These are phyloP conservation scores for Acomys russatus DNA, from an alignment of 2,797 vertebrate species.

Conservation along the genomic window DNA sequence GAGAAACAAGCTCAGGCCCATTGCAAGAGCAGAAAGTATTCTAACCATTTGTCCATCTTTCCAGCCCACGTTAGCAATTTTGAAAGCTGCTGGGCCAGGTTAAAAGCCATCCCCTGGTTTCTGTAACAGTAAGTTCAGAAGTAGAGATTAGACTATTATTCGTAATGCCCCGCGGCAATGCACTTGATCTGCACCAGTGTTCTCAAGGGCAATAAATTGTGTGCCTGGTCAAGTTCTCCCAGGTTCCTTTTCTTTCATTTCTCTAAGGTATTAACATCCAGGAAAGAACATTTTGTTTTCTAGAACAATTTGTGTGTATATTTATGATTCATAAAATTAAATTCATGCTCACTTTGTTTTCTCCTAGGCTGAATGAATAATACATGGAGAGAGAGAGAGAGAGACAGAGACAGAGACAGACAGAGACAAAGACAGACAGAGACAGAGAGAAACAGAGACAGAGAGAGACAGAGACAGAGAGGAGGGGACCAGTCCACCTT, in stretches of 20 bases:
- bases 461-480: too few relatives aligned
- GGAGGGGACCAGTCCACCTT: too few relatives aligned
- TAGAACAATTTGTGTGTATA: not conserved
- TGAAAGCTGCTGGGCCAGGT: not conserved
- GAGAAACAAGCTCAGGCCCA: not conserved
- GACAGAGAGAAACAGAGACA: too few relatives aligned
- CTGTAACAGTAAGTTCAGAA: not conserved
- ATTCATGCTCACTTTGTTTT: not conserved
- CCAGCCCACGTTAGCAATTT: not conserved
- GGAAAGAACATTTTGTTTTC: slow-evolving; percentile 27
- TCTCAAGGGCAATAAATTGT: not conserved
- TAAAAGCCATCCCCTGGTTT: not conserved
- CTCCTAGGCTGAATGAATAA: not conserved
- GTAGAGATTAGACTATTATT: not conserved
- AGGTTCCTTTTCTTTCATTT: not conserved
- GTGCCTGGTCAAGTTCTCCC: not conserved
- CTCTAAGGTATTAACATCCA: not conserved
- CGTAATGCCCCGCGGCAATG: not conserved
- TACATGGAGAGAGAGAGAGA: not conserved
- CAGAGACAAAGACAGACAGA: not conserved
- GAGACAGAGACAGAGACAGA: not conserved
- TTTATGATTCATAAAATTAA: slow-evolving; percentile 28
- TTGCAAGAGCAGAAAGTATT: not conserved
- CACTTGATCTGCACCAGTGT: not conserved
- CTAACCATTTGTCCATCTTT: not conserved